Evolutionary conservation across 2,888 invertebrate species (phyloP).

Genomic region (Tolmerus cingulatus): DNA sequence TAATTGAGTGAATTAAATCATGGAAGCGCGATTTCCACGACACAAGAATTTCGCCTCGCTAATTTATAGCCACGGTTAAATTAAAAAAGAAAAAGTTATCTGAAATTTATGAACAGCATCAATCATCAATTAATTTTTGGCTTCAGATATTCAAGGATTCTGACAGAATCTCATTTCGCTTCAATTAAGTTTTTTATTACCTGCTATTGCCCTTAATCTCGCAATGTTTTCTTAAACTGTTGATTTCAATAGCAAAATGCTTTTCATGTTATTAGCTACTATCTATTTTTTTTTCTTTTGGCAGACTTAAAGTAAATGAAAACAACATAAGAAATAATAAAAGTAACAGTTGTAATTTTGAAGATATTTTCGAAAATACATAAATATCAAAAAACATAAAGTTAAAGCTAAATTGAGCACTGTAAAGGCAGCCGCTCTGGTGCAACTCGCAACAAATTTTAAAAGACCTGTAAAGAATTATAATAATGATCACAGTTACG

Average conservation of each 20-base stretch:
- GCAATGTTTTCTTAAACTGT: not conserved
- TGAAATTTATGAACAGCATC: not conserved
- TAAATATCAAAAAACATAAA: not conserved
- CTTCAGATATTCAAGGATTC: not conserved
- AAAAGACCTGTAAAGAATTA: not conserved
- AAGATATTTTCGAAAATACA: not conserved
- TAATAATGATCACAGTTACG: not conserved
- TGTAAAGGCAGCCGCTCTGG: not conserved
- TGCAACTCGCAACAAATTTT: not conserved
- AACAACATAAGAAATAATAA: not conserved
- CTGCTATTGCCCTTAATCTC: not conserved
- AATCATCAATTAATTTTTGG: not conserved
- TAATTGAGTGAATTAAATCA: not conserved
- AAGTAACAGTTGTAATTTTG: not conserved
- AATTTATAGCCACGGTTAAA: not conserved
- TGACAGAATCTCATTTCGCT: not conserved
- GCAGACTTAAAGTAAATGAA: not conserved
- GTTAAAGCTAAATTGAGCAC: not conserved
- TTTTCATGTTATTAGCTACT: not conserved
- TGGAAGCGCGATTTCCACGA: not conserved
- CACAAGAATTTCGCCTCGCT: not conserved
- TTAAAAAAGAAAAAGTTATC: not conserved
- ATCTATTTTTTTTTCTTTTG: not conserved
- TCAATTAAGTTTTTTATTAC: not conserved
- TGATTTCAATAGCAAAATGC: not conserved